These are phyloP conservation scores for Epinotia nisella DNA, from an alignment of 2,888 invertebrate species.

Conservation along the genomic window DNA sequence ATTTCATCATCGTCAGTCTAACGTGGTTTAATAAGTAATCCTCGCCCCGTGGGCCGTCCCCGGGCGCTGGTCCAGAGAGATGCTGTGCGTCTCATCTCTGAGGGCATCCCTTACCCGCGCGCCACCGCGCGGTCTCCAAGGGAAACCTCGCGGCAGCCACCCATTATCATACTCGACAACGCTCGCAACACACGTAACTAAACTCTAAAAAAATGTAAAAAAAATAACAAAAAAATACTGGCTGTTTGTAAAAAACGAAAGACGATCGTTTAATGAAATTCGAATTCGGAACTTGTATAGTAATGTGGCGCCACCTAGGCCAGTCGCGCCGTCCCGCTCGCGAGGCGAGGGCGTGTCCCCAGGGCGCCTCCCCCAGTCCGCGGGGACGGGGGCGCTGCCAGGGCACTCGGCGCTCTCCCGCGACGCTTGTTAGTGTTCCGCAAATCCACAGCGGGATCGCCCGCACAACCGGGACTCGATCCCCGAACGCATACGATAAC, in stretches of 20 bases:
- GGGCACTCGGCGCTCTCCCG: conserved; percentile 82
- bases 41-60: conserved; percentile 77
- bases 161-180: conserved; percentile 65
- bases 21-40: conserved; percentile 81
- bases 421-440: conserved; percentile 84
- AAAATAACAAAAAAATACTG: conserved; percentile 46
- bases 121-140: conserved; percentile 67
- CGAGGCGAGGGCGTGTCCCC: conserved; percentile 85
- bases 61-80: conserved; percentile 72
- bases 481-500: conserved; percentile 81
- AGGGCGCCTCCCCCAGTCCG: conserved; percentile 82
- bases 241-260: conserved; percentile 25
- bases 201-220: conserved; percentile 52
- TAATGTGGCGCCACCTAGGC: conserved; percentile 76
- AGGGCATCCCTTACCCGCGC: conserved; percentile 74
- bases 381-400: conserved; percentile 83
- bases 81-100: conserved; percentile 71
- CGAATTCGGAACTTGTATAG: conserved; percentile 49
- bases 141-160: conserved; percentile 66
- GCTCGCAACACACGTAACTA: conserved; percentile 52
- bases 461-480: conserved; percentile 82
- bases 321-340: conserved; percentile 78
- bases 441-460: conserved; percentile 85
- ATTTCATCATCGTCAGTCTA: conserved; percentile 84
- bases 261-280: conserved; percentile 42